Evolutionary conservation across 1,140 invertebrate species (phyloP).

Genomic region (Asobara japonica): DNA sequence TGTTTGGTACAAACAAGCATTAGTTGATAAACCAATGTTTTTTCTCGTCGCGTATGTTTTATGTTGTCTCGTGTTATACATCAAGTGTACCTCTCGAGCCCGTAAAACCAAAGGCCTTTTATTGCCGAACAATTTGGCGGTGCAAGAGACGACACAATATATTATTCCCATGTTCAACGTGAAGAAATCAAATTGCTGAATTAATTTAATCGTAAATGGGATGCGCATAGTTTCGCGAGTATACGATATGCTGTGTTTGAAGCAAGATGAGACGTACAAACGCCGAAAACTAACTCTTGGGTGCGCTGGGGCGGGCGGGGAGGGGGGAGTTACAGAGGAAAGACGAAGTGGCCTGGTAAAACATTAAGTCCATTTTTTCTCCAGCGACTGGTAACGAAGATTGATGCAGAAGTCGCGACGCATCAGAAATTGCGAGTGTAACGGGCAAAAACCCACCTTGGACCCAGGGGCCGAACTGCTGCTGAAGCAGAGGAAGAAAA

Average conservation of each 20-base stretch:
- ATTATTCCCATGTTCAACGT: constrained; percentile 20
- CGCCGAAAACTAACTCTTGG: constrained; percentile 22
- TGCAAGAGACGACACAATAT: constrained; percentile 21
- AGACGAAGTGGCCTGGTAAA: constrained; percentile 45
- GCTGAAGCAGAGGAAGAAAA: not conserved
- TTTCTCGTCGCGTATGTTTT: too few relatives aligned
- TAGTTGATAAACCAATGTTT: too few relatives aligned
- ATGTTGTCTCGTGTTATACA: not conserved
- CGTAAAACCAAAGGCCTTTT: not conserved
- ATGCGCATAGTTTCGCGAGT: constrained; percentile 40
- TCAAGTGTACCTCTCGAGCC: not conserved
- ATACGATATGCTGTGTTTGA: not conserved
- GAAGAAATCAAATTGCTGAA: constrained; percentile 39
- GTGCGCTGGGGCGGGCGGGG: constrained; percentile 31
- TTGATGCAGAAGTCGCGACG: constrained; percentile 52
- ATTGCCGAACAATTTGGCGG: constrained; percentile 30
- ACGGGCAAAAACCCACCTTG: constrained; percentile 23
- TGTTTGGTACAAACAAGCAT: too few relatives aligned
- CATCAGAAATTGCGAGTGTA: constrained; percentile 50
- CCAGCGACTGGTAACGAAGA: constrained; percentile 47
- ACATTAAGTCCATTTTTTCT: constrained; percentile 56
- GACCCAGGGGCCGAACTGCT: not conserved
- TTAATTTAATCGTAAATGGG: constrained; percentile 35
- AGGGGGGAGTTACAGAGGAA: constrained; percentile 41
- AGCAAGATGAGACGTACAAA: not conserved